phyloP scores from a whole-genome alignment of 2,888 invertebrate species.

The Andrena flavipes region DNA sequence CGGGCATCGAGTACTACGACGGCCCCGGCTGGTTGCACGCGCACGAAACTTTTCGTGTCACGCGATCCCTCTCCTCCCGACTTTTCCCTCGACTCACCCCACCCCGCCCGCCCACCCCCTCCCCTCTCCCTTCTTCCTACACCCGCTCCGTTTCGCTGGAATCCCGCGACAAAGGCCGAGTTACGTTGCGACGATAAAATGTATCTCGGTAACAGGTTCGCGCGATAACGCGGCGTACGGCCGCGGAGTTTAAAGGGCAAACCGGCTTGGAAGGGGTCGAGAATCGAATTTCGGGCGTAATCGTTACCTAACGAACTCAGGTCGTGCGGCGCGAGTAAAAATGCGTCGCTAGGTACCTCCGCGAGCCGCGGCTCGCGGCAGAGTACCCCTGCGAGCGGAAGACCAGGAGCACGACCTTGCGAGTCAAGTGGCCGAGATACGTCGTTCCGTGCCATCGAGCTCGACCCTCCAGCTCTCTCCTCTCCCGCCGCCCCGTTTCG shows the following conservation, averaged over 20 bases:
- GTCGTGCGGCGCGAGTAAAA: too few relatives aligned
- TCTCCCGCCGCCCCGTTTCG: not conserved
- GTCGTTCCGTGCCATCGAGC: constrained; percentile 38
- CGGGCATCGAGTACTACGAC: constrained; percentile 56
- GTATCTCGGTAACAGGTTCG: not conserved
- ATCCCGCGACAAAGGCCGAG: not conserved
- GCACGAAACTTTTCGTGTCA: constrained; percentile 54
- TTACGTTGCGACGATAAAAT: not conserved
- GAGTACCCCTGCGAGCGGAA: not conserved
- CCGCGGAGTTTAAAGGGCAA: too few relatives aligned
- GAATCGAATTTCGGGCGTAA: not conserved
- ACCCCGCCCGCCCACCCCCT: too few relatives aligned
- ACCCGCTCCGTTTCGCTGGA: not conserved
- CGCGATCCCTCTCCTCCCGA: constrained; percentile 34
- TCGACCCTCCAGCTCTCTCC: not conserved
- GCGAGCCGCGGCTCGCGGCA: not conserved
- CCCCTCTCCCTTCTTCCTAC: not conserved
- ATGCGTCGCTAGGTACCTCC: not conserved
- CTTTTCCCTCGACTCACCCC: not conserved
- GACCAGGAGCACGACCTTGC: constrained; percentile 49
- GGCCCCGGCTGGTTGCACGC: constrained; percentile 41
- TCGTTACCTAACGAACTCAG: not conserved
- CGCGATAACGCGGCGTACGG: not conserved
- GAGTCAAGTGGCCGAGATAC: constrained; percentile 34
- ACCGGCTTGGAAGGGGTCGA: too few relatives aligned